Conservation (phyloP, 2,113 vertebrate genomes). For the Corvus hawaiiensis region DNA sequence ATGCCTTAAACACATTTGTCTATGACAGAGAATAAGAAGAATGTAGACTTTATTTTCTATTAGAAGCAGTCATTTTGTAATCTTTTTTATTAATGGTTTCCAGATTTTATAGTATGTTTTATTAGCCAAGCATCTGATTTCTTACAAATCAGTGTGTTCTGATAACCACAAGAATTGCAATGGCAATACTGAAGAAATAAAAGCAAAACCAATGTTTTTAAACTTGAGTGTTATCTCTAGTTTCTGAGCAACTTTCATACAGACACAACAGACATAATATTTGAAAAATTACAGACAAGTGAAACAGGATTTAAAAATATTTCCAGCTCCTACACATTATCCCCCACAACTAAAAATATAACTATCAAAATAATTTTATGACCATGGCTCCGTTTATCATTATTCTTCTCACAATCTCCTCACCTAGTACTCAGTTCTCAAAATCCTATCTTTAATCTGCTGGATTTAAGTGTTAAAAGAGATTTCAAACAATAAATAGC, state of each 20-base stretch:
- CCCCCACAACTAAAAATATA: constrained; percentile 1
- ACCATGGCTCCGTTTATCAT: neutral
- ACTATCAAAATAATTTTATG: constrained; percentile 25
- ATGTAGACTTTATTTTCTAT: neutral
- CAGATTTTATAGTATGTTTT: neutral
- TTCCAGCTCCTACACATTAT: constrained; percentile 34
- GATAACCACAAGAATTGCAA: neutral
- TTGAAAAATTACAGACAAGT: constrained; percentile 17
- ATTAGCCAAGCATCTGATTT: neutral
- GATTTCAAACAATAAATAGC: neutral
- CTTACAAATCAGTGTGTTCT: neutral
- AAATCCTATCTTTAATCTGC: constrained; percentile 5
- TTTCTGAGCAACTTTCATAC: neutral
- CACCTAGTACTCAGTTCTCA: neutral
- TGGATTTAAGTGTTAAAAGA: constrained; percentile 10
- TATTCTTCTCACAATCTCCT: constrained; percentile 5
- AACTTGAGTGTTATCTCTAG: neutral
- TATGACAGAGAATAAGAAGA: neutral
- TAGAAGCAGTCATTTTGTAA: neutral
- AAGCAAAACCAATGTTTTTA: neutral
- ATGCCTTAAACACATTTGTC: neutral
- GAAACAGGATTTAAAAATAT: constrained; percentile 46
- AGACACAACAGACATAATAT: neutral
- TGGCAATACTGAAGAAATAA: neutral
- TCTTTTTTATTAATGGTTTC: neutral